These are phyloP conservation scores for Brenthis hecate DNA, from an alignment of 2,888 invertebrate species.

Conservation along the genomic window DNA sequence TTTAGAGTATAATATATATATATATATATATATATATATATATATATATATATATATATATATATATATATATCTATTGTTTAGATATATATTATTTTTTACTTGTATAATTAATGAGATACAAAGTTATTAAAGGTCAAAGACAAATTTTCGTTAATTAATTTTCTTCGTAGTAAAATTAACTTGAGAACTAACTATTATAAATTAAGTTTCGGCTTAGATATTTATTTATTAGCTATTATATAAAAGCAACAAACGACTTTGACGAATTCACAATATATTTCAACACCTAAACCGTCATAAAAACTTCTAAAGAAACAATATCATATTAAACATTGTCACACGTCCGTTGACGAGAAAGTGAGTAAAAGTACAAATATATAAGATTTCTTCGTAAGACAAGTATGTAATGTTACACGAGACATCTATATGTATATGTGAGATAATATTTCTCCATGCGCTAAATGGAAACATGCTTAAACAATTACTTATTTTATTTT, in stretches of 20 bases:
- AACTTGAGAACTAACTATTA: too few species aligned
- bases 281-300: background rate
- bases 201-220: too few species aligned
- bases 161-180: too few species aligned
- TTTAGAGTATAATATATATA: background rate
- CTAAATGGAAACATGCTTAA: conserved; percentile 2
- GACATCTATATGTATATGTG: conserved; percentile 32
- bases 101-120: too few species aligned
- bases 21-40: background rate
- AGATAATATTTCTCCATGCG: conserved; percentile 25
- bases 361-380: conserved; percentile 42
- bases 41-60: background rate
- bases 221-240: background rate
- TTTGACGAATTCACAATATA: background rate
- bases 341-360: conserved; percentile 35
- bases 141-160: too few species aligned
- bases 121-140: too few species aligned
- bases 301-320: conserved; percentile 3
- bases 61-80: background rate
- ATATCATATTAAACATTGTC: conserved; percentile 22
- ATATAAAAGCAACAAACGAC: background rate
- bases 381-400: conserved; percentile 51
- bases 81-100: background rate
- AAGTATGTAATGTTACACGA: conserved; percentile 57
- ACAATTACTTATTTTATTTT: background rate